A percentile compares a stretch with the other conserved stretches of the same genome.
phyloP scores from a whole-genome alignment of 2,113 vertebrate genomes.

The Lonchura striata region DNA sequence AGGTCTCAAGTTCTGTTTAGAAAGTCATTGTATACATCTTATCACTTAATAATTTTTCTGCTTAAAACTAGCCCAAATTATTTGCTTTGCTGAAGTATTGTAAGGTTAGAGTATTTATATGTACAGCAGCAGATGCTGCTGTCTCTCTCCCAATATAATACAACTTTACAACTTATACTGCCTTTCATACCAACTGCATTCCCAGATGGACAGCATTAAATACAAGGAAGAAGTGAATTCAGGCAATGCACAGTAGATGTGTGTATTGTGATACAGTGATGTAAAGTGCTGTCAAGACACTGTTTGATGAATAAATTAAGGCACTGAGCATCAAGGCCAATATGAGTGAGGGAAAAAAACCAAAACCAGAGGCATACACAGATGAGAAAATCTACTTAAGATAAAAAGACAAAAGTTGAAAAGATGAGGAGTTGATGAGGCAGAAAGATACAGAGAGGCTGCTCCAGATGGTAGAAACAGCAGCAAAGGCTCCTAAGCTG shows the following conservation, averaged over 20 bases:
- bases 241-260: background rate
- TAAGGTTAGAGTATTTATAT: background rate
- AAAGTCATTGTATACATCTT: background rate
- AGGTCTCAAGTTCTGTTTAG: background rate
- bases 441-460: constrained; percentile 25
- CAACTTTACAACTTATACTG: constrained; percentile 19
- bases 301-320: constrained; percentile 35
- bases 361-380: background rate
- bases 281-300: constrained; percentile 3
- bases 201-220: constrained; percentile 12
- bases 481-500: background rate
- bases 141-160: background rate
- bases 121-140: background rate
- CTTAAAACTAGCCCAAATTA: background rate
- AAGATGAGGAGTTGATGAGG: constrained; percentile 38
- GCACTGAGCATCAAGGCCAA: background rate
- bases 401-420: constrained; percentile 7
- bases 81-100: background rate
- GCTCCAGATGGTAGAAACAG: constrained; percentile 29
- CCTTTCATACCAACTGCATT: constrained; percentile 10
- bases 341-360: background rate
- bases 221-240: background rate
- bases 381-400: background rate
- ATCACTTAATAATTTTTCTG: background rate
- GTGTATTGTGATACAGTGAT: background rate